Base-by-base conservation (phyloP, 2,888 invertebrate species). In the Ochlodes sylvanus region DNA sequence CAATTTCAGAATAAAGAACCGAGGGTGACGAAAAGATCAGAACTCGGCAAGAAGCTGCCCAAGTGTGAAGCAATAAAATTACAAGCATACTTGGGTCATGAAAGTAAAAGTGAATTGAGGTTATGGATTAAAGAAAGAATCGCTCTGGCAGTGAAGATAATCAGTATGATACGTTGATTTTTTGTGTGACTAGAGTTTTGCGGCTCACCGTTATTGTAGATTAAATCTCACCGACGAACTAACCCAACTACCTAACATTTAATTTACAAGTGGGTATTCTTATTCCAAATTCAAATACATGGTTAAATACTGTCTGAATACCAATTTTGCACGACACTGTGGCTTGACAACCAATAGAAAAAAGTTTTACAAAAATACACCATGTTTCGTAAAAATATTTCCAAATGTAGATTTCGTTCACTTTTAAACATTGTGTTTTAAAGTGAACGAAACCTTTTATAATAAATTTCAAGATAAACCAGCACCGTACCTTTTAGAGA, bases 381-480 rank as follows among this genome's bases (percentile, higher is more conserved):
- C 52, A 60, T 52, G 44, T 15, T 7, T 44, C 15, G n/a, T n/a
- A 50, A 19, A 67, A 55, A 38, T 67, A 34, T 55, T 44, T 50
- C 19, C 38, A 61, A 67, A 67, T 67, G 55, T 38, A 10, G 19
- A 17, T 54, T 63, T 55, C 34, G 54, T 55, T 67, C 55, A 42
- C 50, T 61, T 67, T 61, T 47, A 47, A 55, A 44, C 61, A 67
- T n/a, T n/a, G n/a, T n/a, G n/a, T n/a, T n/a, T n/a, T n/a, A n/a
- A n/a, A n/a, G n/a, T n/a, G n/a, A n/a, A n/a, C 61, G 54, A 54
- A 61, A 55, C 61, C 55, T 67, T 60, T 55, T 67, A 61, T 55
- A 66, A 66, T 66, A 67, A 67, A 67, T 66, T 60, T 54, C 32
- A 60, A 61, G 61, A 55, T 60, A 60, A 66, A 14, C 52, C 41